Percentiles rank a stretch among this genome's conserved stretches.
These are phyloP conservation scores for Chrysopilus asiliformis DNA, from an alignment of 2,888 invertebrate species.

Conservation along the genomic window DNA sequence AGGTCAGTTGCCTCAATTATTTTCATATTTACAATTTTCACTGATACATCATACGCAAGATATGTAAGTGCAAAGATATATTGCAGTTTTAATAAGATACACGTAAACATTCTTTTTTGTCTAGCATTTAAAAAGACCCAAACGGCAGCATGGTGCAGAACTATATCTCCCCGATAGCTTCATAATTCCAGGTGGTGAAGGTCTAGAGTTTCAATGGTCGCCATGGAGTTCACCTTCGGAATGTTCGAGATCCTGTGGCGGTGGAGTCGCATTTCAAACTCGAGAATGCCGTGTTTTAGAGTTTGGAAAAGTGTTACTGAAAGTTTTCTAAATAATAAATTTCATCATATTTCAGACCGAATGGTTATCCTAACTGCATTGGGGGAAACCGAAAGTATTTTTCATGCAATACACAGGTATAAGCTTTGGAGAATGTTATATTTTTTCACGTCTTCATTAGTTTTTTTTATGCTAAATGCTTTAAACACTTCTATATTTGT, in stretches of 20 bases:
- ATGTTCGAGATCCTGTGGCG: conserved; percentile 86
- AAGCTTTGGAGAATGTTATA: conserved; percentile 13
- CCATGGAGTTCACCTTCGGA: conserved; percentile 71
- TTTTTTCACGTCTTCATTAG: neutral
- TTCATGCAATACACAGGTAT: conserved; percentile 79
- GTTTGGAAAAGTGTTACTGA: neutral
- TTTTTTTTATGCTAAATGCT: neutral
- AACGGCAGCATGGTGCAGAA: conserved; percentile 63
- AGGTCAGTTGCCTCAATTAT: conserved; percentile 49
- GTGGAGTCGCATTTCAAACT: conserved; percentile 78
- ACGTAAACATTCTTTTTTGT: conserved; percentile 1
- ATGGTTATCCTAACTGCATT: conserved; percentile 49
- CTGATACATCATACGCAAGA: conserved; percentile 41
- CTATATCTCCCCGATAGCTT: conserved; percentile 58
- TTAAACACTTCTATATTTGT: neutral
- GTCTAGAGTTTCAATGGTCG: conserved; percentile 55
- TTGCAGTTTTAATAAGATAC: neutral
- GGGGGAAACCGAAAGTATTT: conserved; percentile 75
- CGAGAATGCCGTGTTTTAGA: conserved; percentile 45
- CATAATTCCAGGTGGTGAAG: conserved; percentile 55
- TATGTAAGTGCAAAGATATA: conserved; percentile 41
- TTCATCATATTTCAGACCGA: conserved; percentile 38
- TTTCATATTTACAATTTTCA: conserved; percentile 41
- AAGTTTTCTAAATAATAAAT: neutral
- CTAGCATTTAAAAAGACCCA: conserved; percentile 56